Evolutionary conservation across 2,113 vertebrate species (phyloP), one percentile per base, ranked within the genome.

Genomic region (Holacanthus passer): DNA sequence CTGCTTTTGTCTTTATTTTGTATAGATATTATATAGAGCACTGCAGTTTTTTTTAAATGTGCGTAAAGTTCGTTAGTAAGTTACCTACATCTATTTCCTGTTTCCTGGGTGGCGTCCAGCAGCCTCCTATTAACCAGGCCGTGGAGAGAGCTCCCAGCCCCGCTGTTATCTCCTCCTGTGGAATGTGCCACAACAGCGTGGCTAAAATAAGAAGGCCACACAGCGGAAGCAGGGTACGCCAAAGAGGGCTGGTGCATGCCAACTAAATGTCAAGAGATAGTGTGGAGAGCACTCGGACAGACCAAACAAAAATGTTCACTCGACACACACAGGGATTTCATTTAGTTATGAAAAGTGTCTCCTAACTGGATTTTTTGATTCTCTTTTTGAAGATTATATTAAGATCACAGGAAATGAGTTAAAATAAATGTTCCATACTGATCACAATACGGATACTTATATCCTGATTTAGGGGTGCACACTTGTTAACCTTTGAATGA

Each of bases 181-280:
- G 94, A 95, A 94, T 95, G 93, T 94, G 94, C 93, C 90, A 83
- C 90, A 93, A 87, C 91, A 91, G 91, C 92, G 83, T 52, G 86
- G 92, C 94, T 96, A 96, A 94, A 95, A 94, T 93, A 95, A 95
- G 94, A 94, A 80, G 77, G 79, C 89, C 65, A 74, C 88, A 82
- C 88, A 66, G 87, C 82, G 88, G 91, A 91, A 94, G 90, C 86
- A 41, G 77, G 77, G 70, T 82, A 66, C 47, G 66, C 90, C 91
- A 87, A 82, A 86, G 87, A 87, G 89, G 85, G 79, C 84, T 50
- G 73, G 82, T 79, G 83, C 87, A 87, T 80, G 83, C 90, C 90
- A 88, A 90, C 90, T 91, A 94, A 95, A 95, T 95, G 94, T 95
- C 94, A 95, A 70, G 90, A 91, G 94, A 94, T 90, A 91, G 86